Base-by-base conservation (phyloP, 2,113 vertebrate species). In the Picathartes gymnocephalus region DNA sequence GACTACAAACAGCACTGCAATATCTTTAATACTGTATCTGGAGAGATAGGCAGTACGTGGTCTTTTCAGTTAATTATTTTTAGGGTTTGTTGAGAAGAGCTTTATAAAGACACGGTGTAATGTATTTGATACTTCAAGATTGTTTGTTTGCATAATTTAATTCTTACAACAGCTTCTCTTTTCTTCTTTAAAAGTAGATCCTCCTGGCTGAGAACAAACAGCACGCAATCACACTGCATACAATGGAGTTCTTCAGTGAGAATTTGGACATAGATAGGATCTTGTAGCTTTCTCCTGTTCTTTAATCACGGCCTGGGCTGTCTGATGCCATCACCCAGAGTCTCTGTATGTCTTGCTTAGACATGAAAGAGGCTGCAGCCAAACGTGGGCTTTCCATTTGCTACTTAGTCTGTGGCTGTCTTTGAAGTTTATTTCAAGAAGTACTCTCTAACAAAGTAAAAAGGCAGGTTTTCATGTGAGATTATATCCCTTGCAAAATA, bases 401-500 rank as follows among this genome's bases (percentile, higher is more conserved):
- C 86, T 61, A 39, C 85, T 96, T 95, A 91, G 83, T 81, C 64
- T 81, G 64, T 71, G 45, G 11, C 79, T 93, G 60, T 90, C 88
- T 94, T 94, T 96, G 93, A 96, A 94, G 88, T 94, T 91, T 85
- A 69, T 94, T 88, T 96, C 76, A 81, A 93, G 90, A 88, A 88
- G 82, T 93, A 56, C 87, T 94, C 62, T 42, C 79, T 83, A 66
- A 90, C 74, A 90, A 90, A 92, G 48, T 86, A 92, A 87, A 90
- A 78, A 94, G 69, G 21, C 42, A 78, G 51, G 69, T 95, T 93
- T 95, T 92, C 69, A 25, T 82, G 73, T 89, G 95, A 95, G 84
- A 89, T 95, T 93, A 72, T 88, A 86, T 89, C 65, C 80, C 65
- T 93, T 95, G 92, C 95, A 95, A 92, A 95, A 95, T 92, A 95